Evolutionary conservation across 1,140 invertebrate species (phyloP).

Genomic region (Apocrypta bakeri): DNA sequence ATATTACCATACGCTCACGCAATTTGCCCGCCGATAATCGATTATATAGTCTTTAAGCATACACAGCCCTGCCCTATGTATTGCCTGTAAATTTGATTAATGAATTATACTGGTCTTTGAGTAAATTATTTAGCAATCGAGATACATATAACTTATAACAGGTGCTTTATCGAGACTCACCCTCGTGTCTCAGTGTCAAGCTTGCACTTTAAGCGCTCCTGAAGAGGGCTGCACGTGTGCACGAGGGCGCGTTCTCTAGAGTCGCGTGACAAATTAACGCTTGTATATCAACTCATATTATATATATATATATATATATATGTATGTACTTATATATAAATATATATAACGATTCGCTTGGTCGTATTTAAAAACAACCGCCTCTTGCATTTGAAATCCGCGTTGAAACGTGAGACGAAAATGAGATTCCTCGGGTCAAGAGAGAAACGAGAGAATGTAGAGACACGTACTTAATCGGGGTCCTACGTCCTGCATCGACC

Average conservation of each 20-base stretch:
- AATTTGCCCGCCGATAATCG: not conserved
- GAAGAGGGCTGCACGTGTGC: too few species aligned
- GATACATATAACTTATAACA: not conserved
- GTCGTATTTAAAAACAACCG: conserved; percentile 3
- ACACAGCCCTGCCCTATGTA: not conserved
- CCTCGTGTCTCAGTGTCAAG: not conserved
- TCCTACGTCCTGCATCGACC: not conserved
- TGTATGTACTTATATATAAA: not conserved
- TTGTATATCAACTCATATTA: conserved; percentile 1
- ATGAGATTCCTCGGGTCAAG: not conserved
- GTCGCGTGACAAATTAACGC: not conserved
- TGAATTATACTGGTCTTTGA: not conserved
- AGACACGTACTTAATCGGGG: not conserved
- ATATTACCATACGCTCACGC: too few species aligned
- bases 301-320: not conserved
- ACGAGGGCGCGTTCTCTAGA: not conserved
- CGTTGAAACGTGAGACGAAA: conserved; percentile 3
- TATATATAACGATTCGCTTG: conserved; percentile 34
- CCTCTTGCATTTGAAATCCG: conserved; percentile 11
- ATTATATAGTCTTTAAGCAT: not conserved
- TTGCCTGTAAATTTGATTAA: not conserved
- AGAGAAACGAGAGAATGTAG: conserved; percentile 18
- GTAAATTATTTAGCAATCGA: not conserved
- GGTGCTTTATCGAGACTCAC: not conserved
- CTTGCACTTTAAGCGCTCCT: too few species aligned